A percentile compares a stretch with the other conserved stretches of the same genome.
These are phyloP conservation scores for Drosophila stalkeri DNA, from an alignment of 2,888 invertebrate genomes.

Conservation along the genomic window DNA sequence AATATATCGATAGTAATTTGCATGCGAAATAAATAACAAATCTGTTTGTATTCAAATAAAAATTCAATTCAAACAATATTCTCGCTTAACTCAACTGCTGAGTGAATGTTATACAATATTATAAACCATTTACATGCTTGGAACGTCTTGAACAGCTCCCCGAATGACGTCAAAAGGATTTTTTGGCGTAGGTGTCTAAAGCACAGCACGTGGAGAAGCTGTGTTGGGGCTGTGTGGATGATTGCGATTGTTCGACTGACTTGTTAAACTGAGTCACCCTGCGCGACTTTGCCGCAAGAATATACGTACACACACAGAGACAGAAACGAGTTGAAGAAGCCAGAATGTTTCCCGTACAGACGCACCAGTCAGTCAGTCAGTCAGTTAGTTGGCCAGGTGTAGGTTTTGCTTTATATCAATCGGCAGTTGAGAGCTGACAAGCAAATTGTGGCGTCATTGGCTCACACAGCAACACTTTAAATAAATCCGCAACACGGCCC, in stretches of 20 bases:
- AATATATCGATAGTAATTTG: not conserved
- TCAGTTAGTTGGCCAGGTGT: slow-evolving; percentile 44
- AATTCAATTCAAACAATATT: not conserved
- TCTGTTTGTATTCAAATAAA: not conserved
- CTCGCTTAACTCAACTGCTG: not conserved
- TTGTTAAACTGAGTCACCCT: slow-evolving; percentile 58
- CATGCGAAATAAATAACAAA: not conserved
- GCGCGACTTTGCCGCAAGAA: slow-evolving; percentile 14
- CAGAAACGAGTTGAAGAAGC: slow-evolving; percentile 22
- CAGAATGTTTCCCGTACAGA: slow-evolving; percentile 12
- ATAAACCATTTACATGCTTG: not conserved
- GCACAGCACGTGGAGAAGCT: slow-evolving; percentile 59
- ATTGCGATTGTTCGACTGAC: slow-evolving; percentile 24
- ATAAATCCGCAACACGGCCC: slow-evolving; percentile 21
- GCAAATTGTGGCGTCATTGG: slow-evolving; percentile 55
- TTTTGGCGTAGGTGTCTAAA: slow-evolving; percentile 63
- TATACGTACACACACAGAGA: not conserved
- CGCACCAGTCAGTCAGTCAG: slow-evolving; percentile 25
- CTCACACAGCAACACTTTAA: slow-evolving; percentile 13
- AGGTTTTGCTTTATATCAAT: slow-evolving; percentile 68
- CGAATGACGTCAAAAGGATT: slow-evolving; percentile 75
- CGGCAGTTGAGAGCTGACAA: slow-evolving; percentile 42
- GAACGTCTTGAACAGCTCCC: slow-evolving; percentile 23
- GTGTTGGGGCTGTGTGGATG: slow-evolving; percentile 37
- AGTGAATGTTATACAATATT: not conserved